Evolutionary conservation across 2,797 vertebrate genomes (phyloP).

Genomic region (Onychomys leucogaster): DNA sequence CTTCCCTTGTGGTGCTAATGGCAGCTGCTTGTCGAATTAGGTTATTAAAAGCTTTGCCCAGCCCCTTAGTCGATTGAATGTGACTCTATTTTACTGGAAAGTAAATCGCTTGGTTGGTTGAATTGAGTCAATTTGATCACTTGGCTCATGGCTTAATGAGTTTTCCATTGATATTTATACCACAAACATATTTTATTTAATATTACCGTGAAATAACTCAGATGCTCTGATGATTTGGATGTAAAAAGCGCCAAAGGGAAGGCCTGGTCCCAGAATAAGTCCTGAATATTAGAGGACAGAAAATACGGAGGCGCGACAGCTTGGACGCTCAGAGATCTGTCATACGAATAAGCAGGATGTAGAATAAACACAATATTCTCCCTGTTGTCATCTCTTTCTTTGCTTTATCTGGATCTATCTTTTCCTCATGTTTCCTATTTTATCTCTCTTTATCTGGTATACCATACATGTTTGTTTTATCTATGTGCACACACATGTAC

Average conservation of each 20-base stretch:
- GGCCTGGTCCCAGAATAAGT: background rate
- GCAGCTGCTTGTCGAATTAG: constrained; percentile 41
- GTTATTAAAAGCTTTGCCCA: constrained; percentile 53
- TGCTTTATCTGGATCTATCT: background rate
- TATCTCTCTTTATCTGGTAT: background rate
- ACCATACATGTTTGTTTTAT: background rate
- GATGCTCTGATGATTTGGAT: background rate
- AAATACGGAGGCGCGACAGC: background rate
- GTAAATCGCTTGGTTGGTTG: constrained; percentile 28
- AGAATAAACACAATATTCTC: background rate
- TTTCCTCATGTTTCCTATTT: background rate
- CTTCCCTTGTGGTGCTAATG: background rate
- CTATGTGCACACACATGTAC: background rate
- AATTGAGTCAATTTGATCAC: constrained; percentile 35
- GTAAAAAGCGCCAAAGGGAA: background rate
- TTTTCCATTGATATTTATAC: constrained; percentile 59
- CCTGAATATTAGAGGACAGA: background rate
- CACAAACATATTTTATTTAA: constrained; percentile 59
- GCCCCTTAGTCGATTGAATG: constrained; percentile 35
- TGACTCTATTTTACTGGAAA: constrained; percentile 57
- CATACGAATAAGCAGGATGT: background rate
- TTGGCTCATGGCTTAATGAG: constrained; percentile 31
- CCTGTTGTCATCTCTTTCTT: background rate
- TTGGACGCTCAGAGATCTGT: background rate
- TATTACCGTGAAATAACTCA: constrained; percentile 60